Conservation (phyloP, 2,113 vertebrate species). For the Misgurnus mizolepis region DNA sequence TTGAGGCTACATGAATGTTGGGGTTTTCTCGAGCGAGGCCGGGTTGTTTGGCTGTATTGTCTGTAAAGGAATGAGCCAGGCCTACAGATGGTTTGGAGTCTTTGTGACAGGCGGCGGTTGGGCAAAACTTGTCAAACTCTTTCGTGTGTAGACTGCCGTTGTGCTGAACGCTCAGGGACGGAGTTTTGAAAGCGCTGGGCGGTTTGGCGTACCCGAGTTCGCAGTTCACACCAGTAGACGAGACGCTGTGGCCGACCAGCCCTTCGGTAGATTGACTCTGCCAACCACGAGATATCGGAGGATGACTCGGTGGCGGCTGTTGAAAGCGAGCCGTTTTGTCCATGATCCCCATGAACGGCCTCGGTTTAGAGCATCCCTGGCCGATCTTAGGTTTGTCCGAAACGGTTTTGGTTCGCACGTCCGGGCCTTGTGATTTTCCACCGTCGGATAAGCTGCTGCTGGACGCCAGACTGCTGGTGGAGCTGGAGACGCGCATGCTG, state of each 20-base stretch:
- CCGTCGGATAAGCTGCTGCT: constrained; percentile 84
- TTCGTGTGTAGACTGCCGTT: constrained; percentile 77
- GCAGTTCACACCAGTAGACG: constrained; percentile 69
- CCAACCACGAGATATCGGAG: constrained; percentile 75
- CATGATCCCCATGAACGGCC: constrained; percentile 93
- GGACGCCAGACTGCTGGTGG: constrained; percentile 83
- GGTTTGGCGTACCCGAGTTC: constrained; percentile 78
- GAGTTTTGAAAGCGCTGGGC: constrained; percentile 69
- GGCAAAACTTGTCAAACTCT: constrained; percentile 79
- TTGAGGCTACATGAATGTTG: constrained; percentile 75
- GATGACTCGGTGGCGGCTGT: constrained; percentile 62
- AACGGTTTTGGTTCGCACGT: constrained; percentile 80
- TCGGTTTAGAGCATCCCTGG: constrained; percentile 75
- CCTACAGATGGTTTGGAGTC: constrained; percentile 78
- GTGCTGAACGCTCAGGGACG: constrained; percentile 72
- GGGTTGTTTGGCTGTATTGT: constrained; percentile 75
- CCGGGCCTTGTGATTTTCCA: constrained; percentile 79
- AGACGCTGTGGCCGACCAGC: constrained; percentile 54
- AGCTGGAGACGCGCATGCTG: constrained; percentile 80
- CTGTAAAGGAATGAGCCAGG: constrained; percentile 73
- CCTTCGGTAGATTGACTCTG: constrained; percentile 76
- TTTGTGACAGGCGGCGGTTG: constrained; percentile 71
- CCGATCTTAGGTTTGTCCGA: constrained; percentile 71
- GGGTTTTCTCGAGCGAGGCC: constrained; percentile 76
- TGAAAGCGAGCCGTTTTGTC: constrained; percentile 91